These are phyloP conservation scores for Calliphora vicina DNA, from an alignment of 1,140 invertebrate species.

Conservation along the genomic window DNA sequence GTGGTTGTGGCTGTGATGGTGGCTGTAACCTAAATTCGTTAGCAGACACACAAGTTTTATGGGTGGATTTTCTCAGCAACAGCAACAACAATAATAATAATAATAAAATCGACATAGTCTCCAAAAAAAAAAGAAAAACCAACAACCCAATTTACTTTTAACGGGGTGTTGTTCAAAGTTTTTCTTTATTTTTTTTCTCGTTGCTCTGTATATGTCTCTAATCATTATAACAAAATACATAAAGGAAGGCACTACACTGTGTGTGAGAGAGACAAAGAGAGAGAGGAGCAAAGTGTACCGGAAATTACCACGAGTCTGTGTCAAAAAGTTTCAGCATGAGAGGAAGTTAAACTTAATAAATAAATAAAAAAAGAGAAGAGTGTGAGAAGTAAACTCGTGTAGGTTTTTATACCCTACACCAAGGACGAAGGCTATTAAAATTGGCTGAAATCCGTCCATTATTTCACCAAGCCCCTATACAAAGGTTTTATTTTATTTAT, in stretches of 20 bases:
- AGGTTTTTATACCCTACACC: too few relatives aligned
- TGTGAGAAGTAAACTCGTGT: too few relatives aligned
- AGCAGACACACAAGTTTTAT: constrained; percentile 1
- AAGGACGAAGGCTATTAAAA: too few relatives aligned
- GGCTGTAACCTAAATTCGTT: not conserved
- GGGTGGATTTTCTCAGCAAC: not conserved
- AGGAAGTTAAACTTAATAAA: too few relatives aligned
- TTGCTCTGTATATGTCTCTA: not conserved
- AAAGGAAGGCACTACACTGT: not conserved
- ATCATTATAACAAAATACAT: not conserved
- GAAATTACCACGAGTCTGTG: too few relatives aligned
- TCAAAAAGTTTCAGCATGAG: too few relatives aligned
- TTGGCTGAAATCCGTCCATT: too few relatives aligned
- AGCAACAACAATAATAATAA: not conserved
- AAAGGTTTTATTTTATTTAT: too few relatives aligned
- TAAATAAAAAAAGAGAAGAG: too few relatives aligned
- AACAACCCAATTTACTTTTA: not conserved
- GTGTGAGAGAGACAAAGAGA: not conserved
- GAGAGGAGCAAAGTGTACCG: not conserved
- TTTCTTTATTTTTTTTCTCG: not conserved
- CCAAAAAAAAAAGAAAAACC: not conserved
- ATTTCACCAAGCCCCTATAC: too few relatives aligned
- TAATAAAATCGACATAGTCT: not conserved
- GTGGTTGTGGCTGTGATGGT: not conserved
- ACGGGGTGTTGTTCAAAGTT: not conserved